Conservation (phyloP, 2,888 invertebrate species). For the Synanthedon andrenaeformis region DNA sequence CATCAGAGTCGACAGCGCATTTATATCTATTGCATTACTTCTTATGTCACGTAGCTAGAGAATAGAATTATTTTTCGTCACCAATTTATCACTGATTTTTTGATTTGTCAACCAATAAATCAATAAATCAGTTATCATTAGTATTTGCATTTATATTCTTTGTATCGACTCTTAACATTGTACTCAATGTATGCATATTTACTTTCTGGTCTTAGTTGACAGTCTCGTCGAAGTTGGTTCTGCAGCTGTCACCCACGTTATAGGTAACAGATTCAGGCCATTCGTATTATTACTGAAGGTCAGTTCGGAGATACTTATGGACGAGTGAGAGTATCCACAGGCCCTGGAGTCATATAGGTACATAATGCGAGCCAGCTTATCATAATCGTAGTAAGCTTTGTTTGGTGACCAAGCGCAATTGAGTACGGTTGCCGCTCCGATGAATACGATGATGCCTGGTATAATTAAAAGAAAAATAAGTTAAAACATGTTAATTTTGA, state of each 20-base stretch:
- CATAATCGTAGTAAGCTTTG: constrained; percentile 30
- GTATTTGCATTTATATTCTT: no score
- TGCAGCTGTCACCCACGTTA: constrained; percentile 24
- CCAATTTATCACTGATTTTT: no score
- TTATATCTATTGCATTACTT: no score
- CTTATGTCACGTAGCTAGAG: no score
- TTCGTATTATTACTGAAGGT: constrained; percentile 31
- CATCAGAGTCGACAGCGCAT: no score
- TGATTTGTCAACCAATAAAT: no score
- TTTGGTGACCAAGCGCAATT: constrained; percentile 39
- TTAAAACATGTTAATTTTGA: no score
- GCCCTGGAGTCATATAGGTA: constrained; percentile 43
- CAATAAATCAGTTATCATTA: no score
- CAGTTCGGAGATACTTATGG: constrained; percentile 21
- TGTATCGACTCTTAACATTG: no score
- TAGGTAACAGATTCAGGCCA: constrained; percentile 26
- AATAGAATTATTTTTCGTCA: no score
- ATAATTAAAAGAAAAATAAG: no score
- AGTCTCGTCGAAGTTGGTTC: constrained; percentile 32
- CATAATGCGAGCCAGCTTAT: constrained; percentile 45
- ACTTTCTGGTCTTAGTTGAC: constrained; percentile 22
- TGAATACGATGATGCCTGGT: constrained; percentile 29
- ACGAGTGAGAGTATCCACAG: constrained; percentile 23
- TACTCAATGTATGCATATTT: background rate
- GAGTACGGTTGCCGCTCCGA: constrained; percentile 24